Percentiles rank a stretch among this genome's conserved stretches.
Conservation (phyloP, 2,113 vertebrate genomes). For the Cephalopterus ornatus region DNA sequence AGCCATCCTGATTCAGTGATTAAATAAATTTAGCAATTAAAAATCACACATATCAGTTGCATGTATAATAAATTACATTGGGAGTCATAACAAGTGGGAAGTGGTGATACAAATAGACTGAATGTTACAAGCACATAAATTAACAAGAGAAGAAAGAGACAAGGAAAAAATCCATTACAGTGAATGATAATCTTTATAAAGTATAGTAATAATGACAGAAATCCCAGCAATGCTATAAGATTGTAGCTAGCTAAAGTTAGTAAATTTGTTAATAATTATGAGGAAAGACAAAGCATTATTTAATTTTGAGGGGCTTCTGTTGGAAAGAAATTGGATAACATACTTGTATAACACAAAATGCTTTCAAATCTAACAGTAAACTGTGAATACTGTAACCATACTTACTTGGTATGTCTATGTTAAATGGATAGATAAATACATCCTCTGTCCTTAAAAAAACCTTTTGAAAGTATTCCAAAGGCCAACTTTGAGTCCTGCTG, state of each 20-base stretch:
- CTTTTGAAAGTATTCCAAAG: neutral
- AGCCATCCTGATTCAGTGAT: neutral
- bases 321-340: neutral
- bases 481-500: neutral
- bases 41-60: neutral
- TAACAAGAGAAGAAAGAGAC: neutral
- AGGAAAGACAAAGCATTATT: neutral
- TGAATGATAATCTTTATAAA: neutral
- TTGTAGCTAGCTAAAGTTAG: neutral
- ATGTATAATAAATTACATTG: neutral
- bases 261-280: neutral
- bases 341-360: neutral
- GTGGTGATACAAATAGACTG: neutral
- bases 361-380: neutral
- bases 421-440: neutral
- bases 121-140: neutral
- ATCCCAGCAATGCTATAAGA: neutral
- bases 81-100: neutral
- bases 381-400: neutral
- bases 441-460: neutral
- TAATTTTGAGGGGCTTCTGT: neutral
- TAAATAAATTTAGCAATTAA: neutral
- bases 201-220: neutral
- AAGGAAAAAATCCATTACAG: neutral
- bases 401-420: neutral